phyloP scores from a whole-genome alignment of 2,797 vertebrate species.

The Cheirogaleus major region DNA sequence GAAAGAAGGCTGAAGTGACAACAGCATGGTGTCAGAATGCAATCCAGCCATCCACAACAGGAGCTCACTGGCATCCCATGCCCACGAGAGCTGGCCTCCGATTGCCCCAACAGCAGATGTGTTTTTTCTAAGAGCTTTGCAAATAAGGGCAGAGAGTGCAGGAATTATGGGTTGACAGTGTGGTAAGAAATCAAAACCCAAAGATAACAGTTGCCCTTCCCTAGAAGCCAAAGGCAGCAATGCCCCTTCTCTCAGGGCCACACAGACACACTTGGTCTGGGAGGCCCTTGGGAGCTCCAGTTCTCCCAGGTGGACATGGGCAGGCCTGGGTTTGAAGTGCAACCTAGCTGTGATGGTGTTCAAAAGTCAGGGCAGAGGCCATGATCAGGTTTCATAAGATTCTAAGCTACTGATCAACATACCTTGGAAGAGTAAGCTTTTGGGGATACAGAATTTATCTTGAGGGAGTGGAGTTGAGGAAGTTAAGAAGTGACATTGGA shows the following conservation, averaged over 20 bases:
- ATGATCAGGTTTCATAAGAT: background rate
- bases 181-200: background rate
- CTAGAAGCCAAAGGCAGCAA: background rate
- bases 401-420: background rate
- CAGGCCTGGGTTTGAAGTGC: background rate
- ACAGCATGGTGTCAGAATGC: background rate
- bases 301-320: background rate
- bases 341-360: constrained; percentile 53
- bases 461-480: background rate
- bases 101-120: background rate
- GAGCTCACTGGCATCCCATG: background rate
- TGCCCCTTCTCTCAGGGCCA: background rate
- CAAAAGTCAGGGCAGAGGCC: constrained; percentile 68
- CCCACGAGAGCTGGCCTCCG: background rate
- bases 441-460: background rate
- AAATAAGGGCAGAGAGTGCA: background rate
- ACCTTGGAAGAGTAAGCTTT: background rate
- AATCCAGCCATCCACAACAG: background rate
- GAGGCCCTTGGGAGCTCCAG: background rate
- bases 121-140: constrained; percentile 29
- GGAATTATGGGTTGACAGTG: background rate
- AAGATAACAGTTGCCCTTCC: background rate
- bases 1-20: background rate
- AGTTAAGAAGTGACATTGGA: background rate
- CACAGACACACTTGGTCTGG: accelerated